Percentiles rank a stretch among this genome's conserved stretches.
phyloP scores from a whole-genome alignment of 2,888 invertebrate genomes.

The Bimastos eiseni region DNA sequence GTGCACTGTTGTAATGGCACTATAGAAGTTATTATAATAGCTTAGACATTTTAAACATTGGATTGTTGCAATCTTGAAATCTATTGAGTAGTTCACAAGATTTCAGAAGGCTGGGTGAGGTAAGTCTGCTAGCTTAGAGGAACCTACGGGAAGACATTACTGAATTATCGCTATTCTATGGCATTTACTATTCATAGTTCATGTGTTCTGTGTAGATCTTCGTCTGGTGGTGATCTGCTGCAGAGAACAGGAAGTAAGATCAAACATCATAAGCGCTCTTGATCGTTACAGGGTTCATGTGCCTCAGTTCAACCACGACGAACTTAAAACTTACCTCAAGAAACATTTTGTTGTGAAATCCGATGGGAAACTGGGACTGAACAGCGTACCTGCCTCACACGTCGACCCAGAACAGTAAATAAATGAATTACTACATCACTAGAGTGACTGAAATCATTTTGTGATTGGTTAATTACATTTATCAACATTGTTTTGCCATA shows the following conservation, averaged over 20 bases:
- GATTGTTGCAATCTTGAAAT: background rate
- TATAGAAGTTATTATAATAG: background rate
- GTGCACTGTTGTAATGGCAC: background rate
- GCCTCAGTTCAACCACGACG: conserved; percentile 1
- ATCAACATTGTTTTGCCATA: no score
- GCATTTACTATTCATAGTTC: no score
- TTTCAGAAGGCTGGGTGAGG: no score
- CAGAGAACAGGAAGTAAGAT: conserved; percentile 51
- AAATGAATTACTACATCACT: background rate
- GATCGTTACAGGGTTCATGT: conserved; percentile 44
- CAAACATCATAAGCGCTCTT: conserved; percentile 51
- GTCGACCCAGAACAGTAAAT: conserved; percentile 32
- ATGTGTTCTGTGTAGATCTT: conserved; percentile 7
- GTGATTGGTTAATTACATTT: background rate
- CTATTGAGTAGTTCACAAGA: background rate
- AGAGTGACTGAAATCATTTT: background rate
- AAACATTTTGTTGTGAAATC: conserved; percentile 39
- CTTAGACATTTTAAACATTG: background rate
- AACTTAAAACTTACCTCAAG: conserved; percentile 43
- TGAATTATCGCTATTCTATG: no score
- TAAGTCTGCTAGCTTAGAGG: no score
- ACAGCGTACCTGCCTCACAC: conserved; percentile 2
- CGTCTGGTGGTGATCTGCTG: conserved; percentile 51
- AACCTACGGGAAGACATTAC: no score
- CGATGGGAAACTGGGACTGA: background rate